Conservation (phyloP, 2,888 invertebrate genomes). For the Graphium colonna region DNA sequence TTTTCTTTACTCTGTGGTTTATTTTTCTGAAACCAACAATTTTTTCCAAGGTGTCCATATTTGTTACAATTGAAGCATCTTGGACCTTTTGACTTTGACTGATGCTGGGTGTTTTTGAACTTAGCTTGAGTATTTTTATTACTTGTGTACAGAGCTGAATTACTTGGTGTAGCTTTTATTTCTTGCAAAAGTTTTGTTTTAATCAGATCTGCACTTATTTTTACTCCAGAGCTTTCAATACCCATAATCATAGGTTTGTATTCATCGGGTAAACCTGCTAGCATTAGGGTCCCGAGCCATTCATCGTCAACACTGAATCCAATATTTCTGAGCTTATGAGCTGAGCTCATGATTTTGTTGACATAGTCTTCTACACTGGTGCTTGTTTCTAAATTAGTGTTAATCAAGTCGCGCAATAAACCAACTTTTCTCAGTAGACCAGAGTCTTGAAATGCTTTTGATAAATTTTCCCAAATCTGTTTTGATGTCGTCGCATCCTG, state of each 20-base stretch:
- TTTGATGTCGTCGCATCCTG: background rate
- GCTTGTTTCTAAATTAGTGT: slow-evolving; percentile 20
- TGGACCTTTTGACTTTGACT: background rate
- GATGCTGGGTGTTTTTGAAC: too few species aligned
- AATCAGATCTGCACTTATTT: slow-evolving; percentile 5
- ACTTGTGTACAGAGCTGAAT: too few species aligned
- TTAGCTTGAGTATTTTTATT: too few species aligned
- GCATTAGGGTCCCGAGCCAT: slow-evolving; percentile 21
- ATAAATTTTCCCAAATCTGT: background rate
- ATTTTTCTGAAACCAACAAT: background rate
- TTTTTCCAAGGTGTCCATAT: background rate
- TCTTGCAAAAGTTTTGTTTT: slow-evolving; percentile 24
- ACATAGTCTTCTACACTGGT: slow-evolving; percentile 27
- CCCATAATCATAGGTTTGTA: slow-evolving; percentile 24
- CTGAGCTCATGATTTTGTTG: slow-evolving; percentile 17
- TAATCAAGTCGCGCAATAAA: background rate
- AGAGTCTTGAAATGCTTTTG: background rate
- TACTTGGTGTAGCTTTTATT: too few species aligned
- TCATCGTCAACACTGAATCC: slow-evolving; percentile 21
- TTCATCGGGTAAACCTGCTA: slow-evolving; percentile 28
- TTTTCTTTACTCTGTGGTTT: background rate
- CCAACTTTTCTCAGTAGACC: background rate
- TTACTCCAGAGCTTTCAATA: slow-evolving; percentile 19
- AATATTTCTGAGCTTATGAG: slow-evolving; percentile 26
- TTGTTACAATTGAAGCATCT: background rate